Evolutionary conservation across 2,888 invertebrate species (phyloP), one percentile per base, ranked within the genome.

Genomic region (Xestia ashworthii): DNA sequence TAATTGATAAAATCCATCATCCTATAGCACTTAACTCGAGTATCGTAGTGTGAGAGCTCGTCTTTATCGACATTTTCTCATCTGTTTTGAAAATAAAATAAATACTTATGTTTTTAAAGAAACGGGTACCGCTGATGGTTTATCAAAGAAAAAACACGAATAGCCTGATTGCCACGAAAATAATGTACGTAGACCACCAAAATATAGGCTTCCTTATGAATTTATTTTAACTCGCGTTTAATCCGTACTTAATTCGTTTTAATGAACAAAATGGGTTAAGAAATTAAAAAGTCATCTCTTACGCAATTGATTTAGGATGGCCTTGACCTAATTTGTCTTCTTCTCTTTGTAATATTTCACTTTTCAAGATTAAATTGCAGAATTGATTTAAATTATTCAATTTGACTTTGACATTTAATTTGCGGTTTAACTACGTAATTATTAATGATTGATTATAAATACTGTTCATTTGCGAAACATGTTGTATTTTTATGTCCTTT

Each of bases 1-100:
- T 79, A 86, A 84, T 86, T 83, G 80, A 60, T 70, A 41, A 83
- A 86, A 86, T 83, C 66, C 70, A 75, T 86, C 74, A 74, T 67
- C 62, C 38, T 78, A 48, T 25, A 65, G 72, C 22, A 78, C 25
- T 70, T 48, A 75, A 74, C 58, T 72, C n/a, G 12, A 83, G 74
- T 44, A 71, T 66, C 58, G 32, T 76, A 82, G 76, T 58, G 22
- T 0, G 38, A 66, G 78, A 79, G 12, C 50, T 11, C 4, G 55
- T 1, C 22, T 25, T 16, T 0, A 44, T 22, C 0, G 8, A 32
- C 3, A 3, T 25, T 19, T 11, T 50, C 12, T 41, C 22, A 74
- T 64, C 19, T 32, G 1, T 25, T 19, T 11, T 8, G 0, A 6
- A 74, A 58, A 58, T 14, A 58, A 12, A 25, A 16, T 16, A 32